These are phyloP conservation scores for Zaprionus vittiger DNA, from an alignment of 1,140 invertebrate genomes.

Conservation along the genomic window DNA sequence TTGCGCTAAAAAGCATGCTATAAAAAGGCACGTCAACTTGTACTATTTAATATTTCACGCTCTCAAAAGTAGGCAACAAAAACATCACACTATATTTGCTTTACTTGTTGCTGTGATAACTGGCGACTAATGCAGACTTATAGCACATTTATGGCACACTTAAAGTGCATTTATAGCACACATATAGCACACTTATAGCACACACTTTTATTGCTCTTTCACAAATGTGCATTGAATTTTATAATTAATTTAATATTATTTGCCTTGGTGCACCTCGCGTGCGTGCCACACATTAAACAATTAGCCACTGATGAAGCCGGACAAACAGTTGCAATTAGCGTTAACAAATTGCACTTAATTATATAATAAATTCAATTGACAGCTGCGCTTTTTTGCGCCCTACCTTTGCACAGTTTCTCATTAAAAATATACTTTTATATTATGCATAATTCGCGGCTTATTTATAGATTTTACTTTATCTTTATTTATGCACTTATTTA, in stretches of 20 bases:
- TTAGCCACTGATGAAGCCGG: slow-evolving; percentile 54
- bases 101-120: not conserved
- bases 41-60: not conserved
- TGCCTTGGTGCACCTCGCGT: slow-evolving; percentile 18
- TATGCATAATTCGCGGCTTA: slow-evolving; percentile 55
- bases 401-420: not conserved
- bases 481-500: slow-evolving; percentile 72
- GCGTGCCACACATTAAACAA: slow-evolving; percentile 55
- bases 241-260: slow-evolving; percentile 24
- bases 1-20: not conserved
- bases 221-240: not conserved
- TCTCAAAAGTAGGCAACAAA: not conserved
- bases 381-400: slow-evolving; percentile 49
- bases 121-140: not conserved
- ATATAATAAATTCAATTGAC: slow-evolving; percentile 80
- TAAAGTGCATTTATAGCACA: not conserved
- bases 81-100: not conserved
- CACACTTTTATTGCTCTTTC: not conserved
- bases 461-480: slow-evolving; percentile 68
- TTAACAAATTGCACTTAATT: slow-evolving; percentile 73
- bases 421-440: slow-evolving; percentile 29
- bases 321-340: slow-evolving; percentile 73
- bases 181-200: too few relatives aligned
- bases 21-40: not conserved
- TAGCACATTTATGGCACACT: too few relatives aligned